Conservation (phyloP, 2,797 vertebrate genomes). For the Xyrichtys novacula region DNA sequence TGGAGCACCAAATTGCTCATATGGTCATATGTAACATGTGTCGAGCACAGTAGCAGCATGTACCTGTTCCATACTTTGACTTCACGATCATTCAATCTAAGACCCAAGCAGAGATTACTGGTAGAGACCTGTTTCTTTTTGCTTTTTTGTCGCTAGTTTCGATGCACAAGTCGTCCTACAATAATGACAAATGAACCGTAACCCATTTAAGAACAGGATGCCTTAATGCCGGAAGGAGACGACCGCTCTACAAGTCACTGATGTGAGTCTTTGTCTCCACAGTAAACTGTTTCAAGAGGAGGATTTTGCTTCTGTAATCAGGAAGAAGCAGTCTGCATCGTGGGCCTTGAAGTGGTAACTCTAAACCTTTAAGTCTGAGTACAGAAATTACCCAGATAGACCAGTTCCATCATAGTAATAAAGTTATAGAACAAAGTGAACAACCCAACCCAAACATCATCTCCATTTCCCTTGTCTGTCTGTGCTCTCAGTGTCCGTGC, state of each 20-base stretch:
- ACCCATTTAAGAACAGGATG: too few species aligned
- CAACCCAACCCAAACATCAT: not conserved
- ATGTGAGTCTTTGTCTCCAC: slow-evolving; percentile 26
- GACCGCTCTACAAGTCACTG: not conserved
- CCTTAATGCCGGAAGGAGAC: too few species aligned
- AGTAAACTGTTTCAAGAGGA: slow-evolving; percentile 93
- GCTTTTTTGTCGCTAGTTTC: too few species aligned
- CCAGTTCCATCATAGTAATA: not conserved
- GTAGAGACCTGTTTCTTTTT: too few species aligned
- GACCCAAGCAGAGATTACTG: too few species aligned
- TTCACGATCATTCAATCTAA: too few species aligned
- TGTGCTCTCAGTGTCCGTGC: slow-evolving; percentile 89
- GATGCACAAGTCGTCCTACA: too few species aligned
- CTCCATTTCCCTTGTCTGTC: not conserved
- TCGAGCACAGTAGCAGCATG: too few species aligned
- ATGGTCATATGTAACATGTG: too few species aligned
- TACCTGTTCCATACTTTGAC: too few species aligned
- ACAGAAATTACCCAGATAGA: not conserved
- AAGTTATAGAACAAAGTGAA: not conserved
- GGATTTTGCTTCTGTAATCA: slow-evolving; percentile 92
- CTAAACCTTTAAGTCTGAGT: not conserved
- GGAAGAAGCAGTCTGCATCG: slow-evolving; percentile 94
- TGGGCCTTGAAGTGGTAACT: slow-evolving; percentile 97
- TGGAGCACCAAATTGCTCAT: too few species aligned
- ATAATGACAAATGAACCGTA: too few species aligned